Percentiles rank a stretch among this genome's conserved stretches.
Evolutionary conservation across 2,113 vertebrate species (phyloP).

Genomic region (Anthoscopus minutus): DNA sequence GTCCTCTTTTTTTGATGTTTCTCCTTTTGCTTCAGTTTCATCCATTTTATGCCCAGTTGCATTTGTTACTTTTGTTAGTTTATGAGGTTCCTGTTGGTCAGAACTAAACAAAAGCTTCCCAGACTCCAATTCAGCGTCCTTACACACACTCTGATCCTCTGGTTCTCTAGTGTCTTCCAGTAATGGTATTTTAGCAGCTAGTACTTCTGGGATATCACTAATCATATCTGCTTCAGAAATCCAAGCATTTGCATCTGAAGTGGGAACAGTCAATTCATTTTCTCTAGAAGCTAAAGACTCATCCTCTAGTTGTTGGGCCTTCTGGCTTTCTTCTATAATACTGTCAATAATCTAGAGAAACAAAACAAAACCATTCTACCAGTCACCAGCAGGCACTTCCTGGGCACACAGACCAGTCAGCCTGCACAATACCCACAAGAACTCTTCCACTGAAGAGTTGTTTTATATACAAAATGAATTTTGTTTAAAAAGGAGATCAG

Average conservation of each 20-base stretch:
- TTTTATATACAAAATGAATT: neutral
- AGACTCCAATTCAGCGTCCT: slow-evolving; percentile 43
- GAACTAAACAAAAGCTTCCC: slow-evolving; percentile 27
- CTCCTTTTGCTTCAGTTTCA: slow-evolving; percentile 32
- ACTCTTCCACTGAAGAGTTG: neutral
- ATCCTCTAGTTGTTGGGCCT: slow-evolving; percentile 74
- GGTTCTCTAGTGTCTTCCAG: slow-evolving; percentile 39
- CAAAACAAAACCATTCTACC: neutral
- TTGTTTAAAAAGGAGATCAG: neutral
- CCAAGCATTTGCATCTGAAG: slow-evolving; percentile 22
- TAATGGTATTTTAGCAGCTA: slow-evolving; percentile 43
- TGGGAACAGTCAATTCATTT: slow-evolving; percentile 39
- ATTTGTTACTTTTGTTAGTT: slow-evolving; percentile 26
- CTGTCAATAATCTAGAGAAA: slow-evolving; percentile 90
- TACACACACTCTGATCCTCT: neutral
- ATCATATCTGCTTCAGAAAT: slow-evolving; percentile 51
- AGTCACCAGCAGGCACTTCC: neutral
- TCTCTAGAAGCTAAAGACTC: slow-evolving; percentile 65
- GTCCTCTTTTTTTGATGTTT: slow-evolving; percentile 24
- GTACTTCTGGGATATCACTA: slow-evolving; percentile 60
- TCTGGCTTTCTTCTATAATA: slow-evolving; percentile 95
- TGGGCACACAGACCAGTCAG: neutral
- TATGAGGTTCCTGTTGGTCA: slow-evolving; percentile 37
- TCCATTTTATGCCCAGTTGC: slow-evolving; percentile 13
- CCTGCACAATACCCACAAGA: neutral